Conservation (phyloP, 2,888 invertebrate species). For the Linnaemya tessellans region DNA sequence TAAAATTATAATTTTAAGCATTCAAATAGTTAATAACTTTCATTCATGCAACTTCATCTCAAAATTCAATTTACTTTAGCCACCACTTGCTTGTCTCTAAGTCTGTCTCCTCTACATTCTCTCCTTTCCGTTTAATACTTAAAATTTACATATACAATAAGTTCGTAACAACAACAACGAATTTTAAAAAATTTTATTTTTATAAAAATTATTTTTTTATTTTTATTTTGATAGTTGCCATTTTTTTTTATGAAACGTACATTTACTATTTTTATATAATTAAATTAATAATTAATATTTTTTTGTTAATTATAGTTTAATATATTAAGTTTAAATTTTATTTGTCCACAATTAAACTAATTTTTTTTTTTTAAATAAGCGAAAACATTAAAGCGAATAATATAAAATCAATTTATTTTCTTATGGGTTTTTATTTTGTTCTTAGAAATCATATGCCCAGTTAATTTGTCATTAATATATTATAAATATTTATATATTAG, state of each 20-base stretch:
- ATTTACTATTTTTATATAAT: slow-evolving; percentile 58
- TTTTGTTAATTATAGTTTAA: slow-evolving; percentile 67
- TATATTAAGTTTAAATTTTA: slow-evolving; percentile 42
- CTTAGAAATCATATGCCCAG: slow-evolving; percentile 52
- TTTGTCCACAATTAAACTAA: slow-evolving; percentile 43
- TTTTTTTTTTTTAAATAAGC: slow-evolving; percentile 42
- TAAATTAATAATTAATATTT: slow-evolving; percentile 56
- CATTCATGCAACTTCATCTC: slow-evolving; percentile 60
- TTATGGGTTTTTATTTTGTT: slow-evolving; percentile 36
- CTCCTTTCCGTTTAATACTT: slow-evolving; percentile 21
- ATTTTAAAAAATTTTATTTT: slow-evolving; percentile 58
- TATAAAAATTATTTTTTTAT: slow-evolving; percentile 49
- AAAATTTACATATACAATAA: slow-evolving; percentile 51
- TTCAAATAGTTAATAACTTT: slow-evolving; percentile 16
- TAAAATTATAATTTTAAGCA: slow-evolving; percentile 34
- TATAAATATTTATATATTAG: slow-evolving; percentile 9
- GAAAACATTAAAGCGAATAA: slow-evolving; percentile 18
- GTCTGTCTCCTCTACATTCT: neutral
- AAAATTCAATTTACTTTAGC: slow-evolving; percentile 22
- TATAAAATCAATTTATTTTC: slow-evolving; percentile 28
- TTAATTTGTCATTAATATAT: slow-evolving; percentile 38
- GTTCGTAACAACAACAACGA: slow-evolving; percentile 70
- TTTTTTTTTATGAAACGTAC: slow-evolving; percentile 62
- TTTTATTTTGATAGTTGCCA: slow-evolving; percentile 70
- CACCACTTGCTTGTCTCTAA: slow-evolving; percentile 17